Percentiles rank a stretch among this genome's conserved stretches.
Conservation (phyloP, 2,888 invertebrate species). For the Drosophila leonis region DNA sequence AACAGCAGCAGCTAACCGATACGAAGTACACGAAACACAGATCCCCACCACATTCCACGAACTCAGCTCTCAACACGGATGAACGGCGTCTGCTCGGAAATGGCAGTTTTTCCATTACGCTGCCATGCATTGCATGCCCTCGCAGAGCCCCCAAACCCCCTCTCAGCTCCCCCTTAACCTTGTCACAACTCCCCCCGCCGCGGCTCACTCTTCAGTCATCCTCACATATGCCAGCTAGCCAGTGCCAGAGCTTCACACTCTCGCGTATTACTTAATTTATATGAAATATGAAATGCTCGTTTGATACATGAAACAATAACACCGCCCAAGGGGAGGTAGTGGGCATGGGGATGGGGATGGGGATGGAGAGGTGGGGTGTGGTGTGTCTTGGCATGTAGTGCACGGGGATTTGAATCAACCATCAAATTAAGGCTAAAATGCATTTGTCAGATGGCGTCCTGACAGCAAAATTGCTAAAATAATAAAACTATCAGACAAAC, state of each 20-base stretch:
- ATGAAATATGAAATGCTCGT: conserved; percentile 58
- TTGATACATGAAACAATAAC: conserved; percentile 35
- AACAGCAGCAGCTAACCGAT: not conserved
- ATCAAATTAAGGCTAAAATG: conserved; percentile 74
- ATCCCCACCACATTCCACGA: conserved; percentile 4
- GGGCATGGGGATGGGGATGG: not conserved
- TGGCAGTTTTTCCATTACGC: conserved; percentile 77
- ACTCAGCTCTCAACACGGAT: conserved; percentile 42
- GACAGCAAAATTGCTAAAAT: conserved; percentile 60
- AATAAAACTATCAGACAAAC: conserved; percentile 55
- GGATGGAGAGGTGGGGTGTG: not conserved
- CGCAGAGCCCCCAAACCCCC: not conserved
- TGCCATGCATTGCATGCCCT: conserved; percentile 30
- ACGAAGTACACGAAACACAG: conserved; percentile 15
- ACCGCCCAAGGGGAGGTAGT: conserved; percentile 3
- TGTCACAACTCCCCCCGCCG: not conserved
- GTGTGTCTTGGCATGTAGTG: conserved; percentile 1
- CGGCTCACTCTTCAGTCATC: not conserved
- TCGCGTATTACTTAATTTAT: conserved; percentile 72
- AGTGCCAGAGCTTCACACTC: conserved; percentile 14
- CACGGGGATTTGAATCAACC: conserved; percentile 31
- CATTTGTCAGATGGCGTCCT: conserved; percentile 55
- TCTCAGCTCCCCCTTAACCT: not conserved
- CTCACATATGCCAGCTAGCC: not conserved
- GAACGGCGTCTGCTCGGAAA: conserved; percentile 66